Evolutionary conservation across 1,140 invertebrate species (phyloP).

Genomic region (Psilanteris sp.): DNA sequence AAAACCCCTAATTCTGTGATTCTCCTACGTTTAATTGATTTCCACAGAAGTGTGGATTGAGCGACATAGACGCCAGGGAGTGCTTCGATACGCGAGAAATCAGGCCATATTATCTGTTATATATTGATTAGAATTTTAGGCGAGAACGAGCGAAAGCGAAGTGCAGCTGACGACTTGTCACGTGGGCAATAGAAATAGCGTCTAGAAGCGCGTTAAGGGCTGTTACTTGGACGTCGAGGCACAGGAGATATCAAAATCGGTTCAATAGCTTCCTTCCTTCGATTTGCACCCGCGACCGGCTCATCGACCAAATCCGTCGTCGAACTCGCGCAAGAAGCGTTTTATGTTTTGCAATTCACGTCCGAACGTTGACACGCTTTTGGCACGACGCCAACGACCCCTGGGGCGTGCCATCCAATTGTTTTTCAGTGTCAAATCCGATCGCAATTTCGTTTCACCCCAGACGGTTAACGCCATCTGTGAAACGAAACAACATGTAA

Average conservation of each 20-base stretch:
- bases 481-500: slow-evolving; percentile 21
- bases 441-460: too few species aligned
- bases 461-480: too few species aligned
- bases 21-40: slow-evolving; percentile 81
- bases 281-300: neutral
- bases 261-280: slow-evolving; percentile 34
- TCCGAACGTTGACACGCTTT: too few species aligned
- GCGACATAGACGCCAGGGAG: slow-evolving; percentile 56
- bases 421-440: too few species aligned
- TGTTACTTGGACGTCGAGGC: slow-evolving; percentile 26
- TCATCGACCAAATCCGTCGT: slow-evolving; percentile 16
- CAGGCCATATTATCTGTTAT: slow-evolving; percentile 78
- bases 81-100: slow-evolving; percentile 56
- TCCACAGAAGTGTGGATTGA: slow-evolving; percentile 67
- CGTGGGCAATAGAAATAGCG: slow-evolving; percentile 57
- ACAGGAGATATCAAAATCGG: slow-evolving; percentile 22
- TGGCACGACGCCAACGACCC: too few species aligned
- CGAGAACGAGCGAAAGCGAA: slow-evolving; percentile 36
- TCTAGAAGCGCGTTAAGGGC: slow-evolving; percentile 39
- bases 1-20: slow-evolving; percentile 80
- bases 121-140: slow-evolving; percentile 60
- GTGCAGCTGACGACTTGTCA: slow-evolving; percentile 44
- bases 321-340: slow-evolving; percentile 46
- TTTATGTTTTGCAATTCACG: slow-evolving; percentile 43
- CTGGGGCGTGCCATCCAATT: too few species aligned